Evolutionary conservation across 2,888 invertebrate species (phyloP), one percentile per base, ranked within the genome.

Genomic region (Eumacrocentrus americanus): DNA sequence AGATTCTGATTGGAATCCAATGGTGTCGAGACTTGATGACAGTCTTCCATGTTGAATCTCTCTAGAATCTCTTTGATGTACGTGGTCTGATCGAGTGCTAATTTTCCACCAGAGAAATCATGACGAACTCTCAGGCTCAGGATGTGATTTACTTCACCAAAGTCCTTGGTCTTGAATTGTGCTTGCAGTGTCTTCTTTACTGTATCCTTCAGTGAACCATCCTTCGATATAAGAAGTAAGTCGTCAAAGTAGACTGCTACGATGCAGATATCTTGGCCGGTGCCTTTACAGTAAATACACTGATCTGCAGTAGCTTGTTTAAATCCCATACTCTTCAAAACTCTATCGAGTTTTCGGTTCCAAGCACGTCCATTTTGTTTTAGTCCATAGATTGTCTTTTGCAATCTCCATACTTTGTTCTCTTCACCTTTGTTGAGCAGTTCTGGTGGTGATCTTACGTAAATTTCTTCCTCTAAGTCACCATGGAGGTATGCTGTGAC

Each of bases 401-500:
- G 60, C 29, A 66, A 58, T 50, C 35, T 16, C 25, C 65, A 68
- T 0, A 64, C 65, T 48, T 44, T 47, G 38, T 57, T 42, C 34
- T 53, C 38, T 6, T 42, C 14, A 22, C 40, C 56, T 54, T 62
- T 65, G 42, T 66, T 64, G 20, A n/a, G n/a, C n/a, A n/a, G n/a
- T n/a, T n/a, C n/a, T n/a, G 63, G 48, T 55, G 70, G 69, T 48
- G 60, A 63, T 47, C 56, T 61, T 67, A 69, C 70, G 29, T 54
- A 70, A 7, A 73, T 64, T 40, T 68, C 67, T 59, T 73, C 71
- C 25, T 61, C 54, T 12, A 74, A 57, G 2, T 71, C 64, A 11
- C 71, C 69, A 55, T 74, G 66, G n/a, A 73, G 60, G 53, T 69
- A 74, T 2, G 72, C 73, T 12, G 73, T 70, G 3, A 59, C 61